These are phyloP conservation scores for Nylanderia fulva DNA, from an alignment of 1,140 invertebrate genomes.

Conservation along the genomic window DNA sequence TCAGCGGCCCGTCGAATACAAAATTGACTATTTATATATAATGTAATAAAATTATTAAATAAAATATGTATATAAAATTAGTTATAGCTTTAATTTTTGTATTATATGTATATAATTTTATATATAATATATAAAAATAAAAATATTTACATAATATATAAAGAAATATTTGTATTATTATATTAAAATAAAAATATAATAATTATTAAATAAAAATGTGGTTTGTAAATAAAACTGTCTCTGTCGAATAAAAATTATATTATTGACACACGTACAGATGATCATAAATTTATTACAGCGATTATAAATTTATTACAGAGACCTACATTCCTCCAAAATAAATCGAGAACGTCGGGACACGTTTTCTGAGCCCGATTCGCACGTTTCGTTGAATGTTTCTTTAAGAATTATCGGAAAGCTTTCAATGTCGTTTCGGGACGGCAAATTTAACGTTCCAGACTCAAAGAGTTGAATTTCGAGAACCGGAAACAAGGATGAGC, in stretches of 20 bases:
- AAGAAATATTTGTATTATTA: no score
- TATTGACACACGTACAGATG: neutral
- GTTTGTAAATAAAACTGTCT: neutral
- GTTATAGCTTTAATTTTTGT: no score
- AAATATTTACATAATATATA: no score
- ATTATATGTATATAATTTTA: no score
- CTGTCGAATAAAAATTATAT: neutral
- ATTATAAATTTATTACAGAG: neutral
- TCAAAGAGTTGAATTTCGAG: conserved; percentile 6
- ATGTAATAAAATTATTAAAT: conserved; percentile 14
- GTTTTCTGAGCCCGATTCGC: neutral
- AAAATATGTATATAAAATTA: neutral
- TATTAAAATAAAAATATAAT: no score
- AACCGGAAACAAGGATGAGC: neutral
- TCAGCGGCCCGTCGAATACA: neutral
- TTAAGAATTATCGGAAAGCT: conserved; percentile 40
- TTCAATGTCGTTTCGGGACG: neutral
- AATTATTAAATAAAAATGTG: no score
- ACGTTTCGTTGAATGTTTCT: conserved; percentile 49
- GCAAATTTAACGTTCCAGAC: conserved; percentile 6
- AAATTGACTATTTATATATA: conserved; percentile 1
- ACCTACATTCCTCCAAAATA: neutral
- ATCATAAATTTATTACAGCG: neutral
- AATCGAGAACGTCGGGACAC: neutral
- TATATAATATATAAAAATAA: no score